Evolutionary conservation across 2,888 invertebrate species (phyloP).

Genomic region (Cabera pusaria): DNA sequence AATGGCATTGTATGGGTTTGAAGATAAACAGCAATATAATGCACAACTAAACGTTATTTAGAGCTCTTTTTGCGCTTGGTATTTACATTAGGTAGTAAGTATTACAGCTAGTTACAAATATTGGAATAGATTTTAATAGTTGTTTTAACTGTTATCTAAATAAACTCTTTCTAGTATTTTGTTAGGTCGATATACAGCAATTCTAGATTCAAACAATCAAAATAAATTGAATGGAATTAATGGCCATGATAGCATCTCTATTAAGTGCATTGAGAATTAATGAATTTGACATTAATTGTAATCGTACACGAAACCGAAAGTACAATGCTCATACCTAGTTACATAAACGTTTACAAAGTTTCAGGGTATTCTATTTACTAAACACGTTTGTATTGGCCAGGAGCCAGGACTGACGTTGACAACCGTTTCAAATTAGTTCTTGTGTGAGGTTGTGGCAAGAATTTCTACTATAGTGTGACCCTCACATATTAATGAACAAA

Average conservation of each 20-base stretch:
- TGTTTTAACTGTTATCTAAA: too few relatives aligned
- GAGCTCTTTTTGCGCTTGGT: too few relatives aligned
- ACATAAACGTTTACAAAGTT: slow-evolving; percentile 29
- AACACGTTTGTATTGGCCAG: slow-evolving; percentile 55
- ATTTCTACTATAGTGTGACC: slow-evolving; percentile 33
- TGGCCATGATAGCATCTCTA: neutral
- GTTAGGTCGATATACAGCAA: too few relatives aligned
- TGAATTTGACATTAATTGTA: slow-evolving; percentile 4
- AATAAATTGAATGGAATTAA: slow-evolving; percentile 4
- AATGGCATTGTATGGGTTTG: too few relatives aligned
- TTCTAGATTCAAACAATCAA: slow-evolving; percentile 3
- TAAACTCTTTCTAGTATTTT: too few relatives aligned
- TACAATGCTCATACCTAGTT: slow-evolving; percentile 15
- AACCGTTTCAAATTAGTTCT: slow-evolving; percentile 58
- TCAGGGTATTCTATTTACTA: slow-evolving; percentile 40
- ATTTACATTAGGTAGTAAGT: too few relatives aligned
- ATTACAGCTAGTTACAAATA: too few relatives aligned
- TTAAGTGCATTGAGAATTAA: slow-evolving; percentile 1
- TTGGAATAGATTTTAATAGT: too few relatives aligned
- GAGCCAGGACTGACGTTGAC: slow-evolving; percentile 53
- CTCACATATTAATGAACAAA: slow-evolving; percentile 18
- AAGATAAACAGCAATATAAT: too few relatives aligned
- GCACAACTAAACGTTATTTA: too few relatives aligned
- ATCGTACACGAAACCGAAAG: neutral
- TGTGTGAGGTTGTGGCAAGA: slow-evolving; percentile 43